Conservation (phyloP, 1,140 invertebrate genomes). For the Leguminivora glycinivorella region DNA sequence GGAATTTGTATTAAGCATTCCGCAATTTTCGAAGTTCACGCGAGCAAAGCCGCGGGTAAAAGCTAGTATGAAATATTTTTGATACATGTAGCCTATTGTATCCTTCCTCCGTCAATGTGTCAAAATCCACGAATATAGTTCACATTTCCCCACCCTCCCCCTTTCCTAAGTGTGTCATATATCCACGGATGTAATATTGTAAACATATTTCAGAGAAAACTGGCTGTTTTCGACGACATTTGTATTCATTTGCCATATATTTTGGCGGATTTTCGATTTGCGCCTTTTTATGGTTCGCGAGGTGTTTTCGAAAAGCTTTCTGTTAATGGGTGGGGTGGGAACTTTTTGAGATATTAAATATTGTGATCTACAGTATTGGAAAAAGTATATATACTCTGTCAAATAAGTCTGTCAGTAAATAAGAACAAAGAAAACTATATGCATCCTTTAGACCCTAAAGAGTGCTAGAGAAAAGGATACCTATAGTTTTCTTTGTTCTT, state of each 20-base stretch:
- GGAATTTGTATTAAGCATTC: too few relatives aligned
- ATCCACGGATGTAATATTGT: constrained; percentile 54
- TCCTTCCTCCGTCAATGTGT: neutral
- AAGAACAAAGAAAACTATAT: too few relatives aligned
- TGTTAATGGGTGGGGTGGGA: constrained; percentile 29
- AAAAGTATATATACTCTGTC: too few relatives aligned
- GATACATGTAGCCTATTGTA: neutral
- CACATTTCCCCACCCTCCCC: constrained; percentile 38
- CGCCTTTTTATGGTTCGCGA: constrained; percentile 2
- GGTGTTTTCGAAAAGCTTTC: constrained; percentile 50
- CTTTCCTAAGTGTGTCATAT: constrained; percentile 57
- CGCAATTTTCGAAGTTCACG: too few relatives aligned
- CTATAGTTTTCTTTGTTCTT: too few relatives aligned
- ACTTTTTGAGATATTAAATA: too few relatives aligned
- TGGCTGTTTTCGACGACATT: constrained; percentile 51
- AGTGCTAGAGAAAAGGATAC: too few relatives aligned
- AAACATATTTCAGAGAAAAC: constrained; percentile 65
- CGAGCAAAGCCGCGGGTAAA: too few relatives aligned
- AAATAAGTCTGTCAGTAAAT: too few relatives aligned
- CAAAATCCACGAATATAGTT: neutral
- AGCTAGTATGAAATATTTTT: neutral
- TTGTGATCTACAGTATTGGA: too few relatives aligned
- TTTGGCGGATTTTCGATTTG: constrained; percentile 44
- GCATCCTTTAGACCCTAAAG: too few relatives aligned
- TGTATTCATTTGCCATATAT: constrained; percentile 64